Conservation (phyloP, 2,797 vertebrate species). For the Lagorchestes hirsutus region DNA sequence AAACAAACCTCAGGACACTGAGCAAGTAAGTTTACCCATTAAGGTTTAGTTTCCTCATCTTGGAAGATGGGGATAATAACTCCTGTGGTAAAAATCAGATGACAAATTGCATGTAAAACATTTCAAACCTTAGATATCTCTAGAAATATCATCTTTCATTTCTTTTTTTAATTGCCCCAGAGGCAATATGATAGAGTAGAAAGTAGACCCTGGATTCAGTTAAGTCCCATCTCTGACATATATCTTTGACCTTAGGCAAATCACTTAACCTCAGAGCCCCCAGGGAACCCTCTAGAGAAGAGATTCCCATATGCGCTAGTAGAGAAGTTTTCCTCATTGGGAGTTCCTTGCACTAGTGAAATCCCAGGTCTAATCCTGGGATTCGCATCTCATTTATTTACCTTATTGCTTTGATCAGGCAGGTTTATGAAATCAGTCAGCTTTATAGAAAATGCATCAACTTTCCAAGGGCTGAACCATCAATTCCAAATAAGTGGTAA, state of each 20-base stretch:
- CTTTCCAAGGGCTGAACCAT: not conserved
- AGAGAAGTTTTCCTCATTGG: not conserved
- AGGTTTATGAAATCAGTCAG: not conserved
- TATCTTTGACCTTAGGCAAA: not conserved
- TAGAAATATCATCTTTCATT: not conserved
- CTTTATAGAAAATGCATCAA: not conserved
- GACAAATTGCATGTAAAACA: not conserved
- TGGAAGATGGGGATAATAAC: not conserved
- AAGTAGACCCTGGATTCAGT: not conserved
- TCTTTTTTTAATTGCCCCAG: not conserved
- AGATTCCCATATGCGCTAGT: not conserved
- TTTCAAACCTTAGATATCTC: not conserved
- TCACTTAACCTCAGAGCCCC: not conserved
- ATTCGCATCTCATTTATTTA: not conserved
- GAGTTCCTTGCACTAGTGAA: not conserved
- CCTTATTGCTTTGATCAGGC: not conserved
- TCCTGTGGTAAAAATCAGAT: not conserved
- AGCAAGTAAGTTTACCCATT: not conserved
- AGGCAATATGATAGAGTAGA: not conserved
- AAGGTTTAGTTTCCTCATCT: not conserved
- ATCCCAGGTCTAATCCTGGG: not conserved
- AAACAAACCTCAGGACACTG: not conserved
- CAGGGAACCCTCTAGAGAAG: not conserved
- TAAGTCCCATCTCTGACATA: not conserved
- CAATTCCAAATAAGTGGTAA: not conserved